A percentile compares a stretch with the other conserved stretches of the same genome.
phyloP scores from a whole-genome alignment of 64 coral and sea anemone genomes.

The Montipora cactus region DNA sequence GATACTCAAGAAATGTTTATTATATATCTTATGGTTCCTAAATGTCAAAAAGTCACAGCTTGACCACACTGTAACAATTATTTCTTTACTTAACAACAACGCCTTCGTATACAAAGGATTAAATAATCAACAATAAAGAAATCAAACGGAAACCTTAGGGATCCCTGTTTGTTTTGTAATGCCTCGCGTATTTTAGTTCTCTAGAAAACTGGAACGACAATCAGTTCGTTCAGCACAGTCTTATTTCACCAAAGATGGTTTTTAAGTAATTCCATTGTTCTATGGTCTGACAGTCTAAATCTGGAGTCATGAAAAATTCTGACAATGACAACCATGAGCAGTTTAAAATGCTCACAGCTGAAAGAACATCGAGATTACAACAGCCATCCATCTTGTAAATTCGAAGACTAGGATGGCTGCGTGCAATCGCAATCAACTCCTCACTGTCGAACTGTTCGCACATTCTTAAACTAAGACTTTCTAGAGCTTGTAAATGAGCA shows the following conservation, averaged over 20 bases:
- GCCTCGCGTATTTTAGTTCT: neutral
- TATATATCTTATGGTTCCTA: neutral
- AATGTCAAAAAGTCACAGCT: slow-evolving; percentile 6
- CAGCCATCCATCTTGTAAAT: slow-evolving; percentile 58
- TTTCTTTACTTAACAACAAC: slow-evolving; percentile 7
- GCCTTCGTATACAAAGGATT: slow-evolving; percentile 6
- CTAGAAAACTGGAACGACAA: neutral
- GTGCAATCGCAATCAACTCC: slow-evolving; percentile 42
- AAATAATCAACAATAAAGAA: slow-evolving; percentile 12
- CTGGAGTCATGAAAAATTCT: slow-evolving; percentile 55
- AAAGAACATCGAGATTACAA: slow-evolving; percentile 50
- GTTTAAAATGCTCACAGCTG: slow-evolving; percentile 56
- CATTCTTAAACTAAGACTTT: no score
- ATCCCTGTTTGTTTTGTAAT: neutral
- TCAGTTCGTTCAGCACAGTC: slow-evolving; percentile 32
- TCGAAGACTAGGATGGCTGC: slow-evolving; percentile 46
- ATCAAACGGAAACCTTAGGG: neutral
- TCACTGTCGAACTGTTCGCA: slow-evolving; percentile 14
- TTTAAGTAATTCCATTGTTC: slow-evolving; percentile 38
- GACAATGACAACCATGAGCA: slow-evolving; percentile 43
- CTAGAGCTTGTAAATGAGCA: no score
- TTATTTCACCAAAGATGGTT: slow-evolving; percentile 59
- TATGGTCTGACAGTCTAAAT: slow-evolving; percentile 39
- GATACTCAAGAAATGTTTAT: neutral
- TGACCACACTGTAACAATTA: neutral